Base-by-base conservation (phyloP, 1,140 invertebrate genomes). In the Triops cancriformis region DNA sequence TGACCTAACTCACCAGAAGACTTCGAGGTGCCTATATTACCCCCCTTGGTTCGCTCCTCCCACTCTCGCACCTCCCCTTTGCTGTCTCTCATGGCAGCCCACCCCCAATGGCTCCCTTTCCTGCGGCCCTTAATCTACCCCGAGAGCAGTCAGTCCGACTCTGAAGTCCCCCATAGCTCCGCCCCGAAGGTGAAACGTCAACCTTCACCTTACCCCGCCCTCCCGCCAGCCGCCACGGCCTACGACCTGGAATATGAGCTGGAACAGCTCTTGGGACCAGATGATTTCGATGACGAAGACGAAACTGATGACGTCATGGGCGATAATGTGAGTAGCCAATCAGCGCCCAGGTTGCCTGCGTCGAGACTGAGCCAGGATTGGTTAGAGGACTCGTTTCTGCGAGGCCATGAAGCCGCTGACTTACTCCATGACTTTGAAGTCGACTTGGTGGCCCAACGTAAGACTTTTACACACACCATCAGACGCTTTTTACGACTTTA, bases 401-500 rank as follows among this genome's bases (percentile, higher is more conserved):
- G 73, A 28, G 77, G 72, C n/a, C 77, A 73, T 27, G 72, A 73
- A 31, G 77, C 74, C 37, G 37, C 31, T 73, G 77, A 73, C 77
- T 73, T 78, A 73, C 72, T 78, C 27, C 72, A 72, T 42, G 77
- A 78, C 72, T 74, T 74, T 45, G 77, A 78, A 43, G 74, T 76
- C 74, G 74, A 76, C 74, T 76, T 76, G 26, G 81, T 79, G 79
- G 79, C 76, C 27, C 79, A 82, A 81, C 79, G 82, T 82, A 79
- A 80, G 80, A 73, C 28, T 41, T 74, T 74, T 23, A 74, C 73
- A 74, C 73, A 74, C 73, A 73, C 73, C n/a, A 14, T n/a, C 73
- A 41, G 12, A 37, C 73, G 26, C 73, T 74, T 28, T 74, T 74
- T 74, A 74, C 73, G 73, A 26, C 26, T n/a, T 18, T 5, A 18